Conservation (phyloP, 2,797 vertebrate species). For the Meriones psammophilus region DNA sequence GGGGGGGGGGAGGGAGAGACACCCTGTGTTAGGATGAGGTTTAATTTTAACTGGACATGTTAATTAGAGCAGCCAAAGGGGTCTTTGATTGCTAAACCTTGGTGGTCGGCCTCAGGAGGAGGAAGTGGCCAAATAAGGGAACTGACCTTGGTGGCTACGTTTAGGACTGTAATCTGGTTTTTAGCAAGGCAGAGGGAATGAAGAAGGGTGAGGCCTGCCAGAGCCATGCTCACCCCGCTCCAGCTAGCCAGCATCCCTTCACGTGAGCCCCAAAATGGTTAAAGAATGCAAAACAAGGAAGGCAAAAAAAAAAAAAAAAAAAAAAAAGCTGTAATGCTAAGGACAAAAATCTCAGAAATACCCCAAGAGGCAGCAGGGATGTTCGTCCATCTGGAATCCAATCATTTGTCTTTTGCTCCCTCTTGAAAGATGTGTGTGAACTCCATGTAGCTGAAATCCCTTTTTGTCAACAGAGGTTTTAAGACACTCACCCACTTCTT, state of each 20-base stretch:
- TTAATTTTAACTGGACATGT: not conserved
- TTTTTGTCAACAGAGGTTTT: not conserved
- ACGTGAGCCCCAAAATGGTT: not conserved
- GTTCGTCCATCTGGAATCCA: not conserved
- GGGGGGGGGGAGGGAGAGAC: too few relatives aligned
- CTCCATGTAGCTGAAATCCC: not conserved
- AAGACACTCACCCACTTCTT: not conserved
- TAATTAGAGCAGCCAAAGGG: not conserved
- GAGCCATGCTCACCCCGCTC: not conserved
- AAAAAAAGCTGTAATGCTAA: not conserved
- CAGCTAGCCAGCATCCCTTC: not conserved
- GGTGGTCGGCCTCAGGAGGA: not conserved
- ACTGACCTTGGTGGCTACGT: not conserved
- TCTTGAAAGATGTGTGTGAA: not conserved
- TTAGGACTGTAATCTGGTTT: not conserved
- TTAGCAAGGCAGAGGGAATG: not conserved
- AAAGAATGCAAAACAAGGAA: not conserved
- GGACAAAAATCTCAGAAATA: not conserved
- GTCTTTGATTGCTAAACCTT: not conserved
- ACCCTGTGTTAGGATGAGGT: not conserved
- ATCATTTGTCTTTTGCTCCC: not conserved
- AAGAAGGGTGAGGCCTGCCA: not conserved
- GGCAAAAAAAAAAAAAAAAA: too few relatives aligned
- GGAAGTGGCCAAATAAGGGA: not conserved
- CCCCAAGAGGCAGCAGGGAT: not conserved